phyloP scores from a whole-genome alignment of 2,888 invertebrate genomes.

The Mactromeris polynyma region DNA sequence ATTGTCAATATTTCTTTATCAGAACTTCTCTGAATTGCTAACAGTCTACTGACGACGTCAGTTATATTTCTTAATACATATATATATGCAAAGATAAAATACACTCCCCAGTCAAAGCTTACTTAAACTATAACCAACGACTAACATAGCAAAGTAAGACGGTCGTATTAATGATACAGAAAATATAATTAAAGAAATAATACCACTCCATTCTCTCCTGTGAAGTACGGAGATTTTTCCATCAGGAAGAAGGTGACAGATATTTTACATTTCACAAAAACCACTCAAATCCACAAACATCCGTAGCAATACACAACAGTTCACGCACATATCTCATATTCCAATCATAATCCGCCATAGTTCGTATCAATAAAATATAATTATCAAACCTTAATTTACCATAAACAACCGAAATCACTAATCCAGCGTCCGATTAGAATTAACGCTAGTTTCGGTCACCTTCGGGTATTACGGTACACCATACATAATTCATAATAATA shows the following conservation, averaged over 20 bases:
- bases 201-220: slow-evolving; percentile 10
- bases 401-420: background rate
- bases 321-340: background rate
- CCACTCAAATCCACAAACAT: background rate
- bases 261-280: background rate
- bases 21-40: no score
- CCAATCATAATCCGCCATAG: background rate
- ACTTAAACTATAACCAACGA: no score
- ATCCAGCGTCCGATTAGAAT: background rate
- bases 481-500: slow-evolving; percentile 50
- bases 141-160: no score
- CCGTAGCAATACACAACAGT: background rate
- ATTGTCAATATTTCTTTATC: no score
- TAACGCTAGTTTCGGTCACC: background rate
- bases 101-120: no score
- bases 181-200: no score
- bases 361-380: no score
- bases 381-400: background rate
- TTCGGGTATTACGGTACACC: background rate
- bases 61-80: no score
- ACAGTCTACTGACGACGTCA: no score
- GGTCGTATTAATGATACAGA: no score
- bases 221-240: background rate
- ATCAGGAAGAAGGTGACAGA: background rate
- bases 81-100: no score